Base-by-base conservation (phyloP, 2,888 invertebrate species). In the Phortica magna region DNA sequence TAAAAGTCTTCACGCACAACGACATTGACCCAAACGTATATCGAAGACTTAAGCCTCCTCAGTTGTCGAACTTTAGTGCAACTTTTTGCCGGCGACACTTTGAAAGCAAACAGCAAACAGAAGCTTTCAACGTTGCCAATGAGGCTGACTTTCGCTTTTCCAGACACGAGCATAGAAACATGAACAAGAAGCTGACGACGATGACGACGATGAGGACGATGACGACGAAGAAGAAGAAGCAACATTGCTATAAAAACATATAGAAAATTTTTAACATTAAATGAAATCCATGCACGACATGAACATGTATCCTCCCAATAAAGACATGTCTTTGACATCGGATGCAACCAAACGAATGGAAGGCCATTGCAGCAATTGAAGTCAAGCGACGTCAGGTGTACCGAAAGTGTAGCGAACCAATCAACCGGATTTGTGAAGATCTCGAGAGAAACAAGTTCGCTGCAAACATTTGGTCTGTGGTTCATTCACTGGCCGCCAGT, bases 101-200 rank as follows among this genome's bases (percentile, higher is more conserved):
- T 31, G 31, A 31, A 31, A 31, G 31, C 31, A 31, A n/a, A n/a
- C n/a, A n/a, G n/a, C n/a, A n/a, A n/a, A 31, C 48, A 48, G 48
- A 48, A 12, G 48, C 48, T 48, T 3, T 48, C 10, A 48, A 14
- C 48, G 14, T 6, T 14, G 14, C 48, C 48, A 31, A 31, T 31
- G 67, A 42, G 41, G 67, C 42, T 41, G 14, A 67, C 67, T 67
- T 67, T 67, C 67, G 67, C 67, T 67, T 67, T 67, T 67, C n/a
- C n/a, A 42, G 67, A 41, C 42, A 64, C 39, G 39, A 14, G 31
- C 31, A 31, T 31, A 31, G 31, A 31, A 31, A 31, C 2, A 0
- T 31, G 1, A 31, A 31, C 17, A 59, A 59, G 22, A 19, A 31
- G 31, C n/a, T n/a, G n/a, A 31, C 2, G 31, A 4, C 2, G 31